phyloP scores from a whole-genome alignment of 2,113 vertebrate species.

The Macaca mulatta region DNA sequence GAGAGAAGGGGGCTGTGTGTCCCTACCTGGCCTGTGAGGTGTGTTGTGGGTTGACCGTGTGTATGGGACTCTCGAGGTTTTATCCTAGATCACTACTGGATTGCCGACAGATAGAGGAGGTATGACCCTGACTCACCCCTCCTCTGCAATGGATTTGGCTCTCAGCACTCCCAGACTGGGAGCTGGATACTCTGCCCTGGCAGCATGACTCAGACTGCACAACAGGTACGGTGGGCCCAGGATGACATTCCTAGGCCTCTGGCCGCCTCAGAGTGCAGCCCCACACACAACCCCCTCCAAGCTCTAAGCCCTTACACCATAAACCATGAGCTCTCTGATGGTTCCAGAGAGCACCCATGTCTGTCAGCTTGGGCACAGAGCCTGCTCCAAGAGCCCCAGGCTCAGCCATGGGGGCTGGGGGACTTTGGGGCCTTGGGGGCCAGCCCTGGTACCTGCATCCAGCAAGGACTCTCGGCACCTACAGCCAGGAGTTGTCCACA shows the following conservation, averaged over 20 bases:
- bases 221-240: background rate
- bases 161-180: background rate
- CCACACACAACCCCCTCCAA: background rate
- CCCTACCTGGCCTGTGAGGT: background rate
- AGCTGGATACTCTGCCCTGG: background rate
- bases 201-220: background rate
- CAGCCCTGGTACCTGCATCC: too few species aligned
- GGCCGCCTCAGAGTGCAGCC: background rate
- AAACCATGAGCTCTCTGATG: background rate
- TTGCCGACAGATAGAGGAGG: background rate
- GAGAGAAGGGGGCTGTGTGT: background rate
- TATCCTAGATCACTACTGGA: background rate
- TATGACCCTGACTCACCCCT: background rate
- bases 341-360: background rate
- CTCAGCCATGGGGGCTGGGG: constrained; percentile 16
- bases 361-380: background rate
- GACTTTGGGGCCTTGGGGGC: too few species aligned
- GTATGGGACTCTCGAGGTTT: background rate
- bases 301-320: too few species aligned
- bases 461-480: too few species aligned
- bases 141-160: background rate
- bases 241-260: background rate
- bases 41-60: background rate
- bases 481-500: too few species aligned
- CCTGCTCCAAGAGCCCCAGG: constrained; percentile 45